Base-by-base conservation (phyloP, 2,888 invertebrate genomes). In the Torymus aiolomorphi region DNA sequence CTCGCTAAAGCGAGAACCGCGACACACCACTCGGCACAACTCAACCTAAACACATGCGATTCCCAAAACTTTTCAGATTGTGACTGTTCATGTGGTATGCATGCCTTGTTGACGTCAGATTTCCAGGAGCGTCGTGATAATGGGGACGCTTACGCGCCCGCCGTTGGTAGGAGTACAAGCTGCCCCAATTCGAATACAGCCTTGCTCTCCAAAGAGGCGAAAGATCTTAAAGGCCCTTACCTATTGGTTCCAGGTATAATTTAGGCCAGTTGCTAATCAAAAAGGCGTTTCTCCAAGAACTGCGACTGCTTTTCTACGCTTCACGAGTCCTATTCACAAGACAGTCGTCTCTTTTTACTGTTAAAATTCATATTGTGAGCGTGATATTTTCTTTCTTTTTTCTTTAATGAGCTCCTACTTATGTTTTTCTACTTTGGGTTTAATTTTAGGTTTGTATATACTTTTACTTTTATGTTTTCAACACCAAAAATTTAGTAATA, bases 231-330 rank as follows among this genome's bases (percentile, higher is more conserved):
- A 89, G 92, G 92, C 87, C 92, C 92, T 82, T 92, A 92, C 89
- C 90, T 92, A 86, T 91, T 92, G 84, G 91, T 93, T 88, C 92
- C 92, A 92, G 93, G 93, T 92, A 91, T 90, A 91, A 87, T 80
- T 85, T 87, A 88, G 87, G 88, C 87, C 87, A 89, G 86, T 84
- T 78, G 82, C 78, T 82, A 80, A 80, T 71, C 65, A 71, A 76
- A 67, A 70, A 66, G 75, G 59, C 63, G 18, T 67, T 67, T 66
- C 11, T 77, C 73, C 24, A 70, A 56, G n/a, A 42, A 42, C 63
- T 74, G 31, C 62, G 62, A 69, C 52, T 72, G 75, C 78, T 78
- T 75, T 59, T 61, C 78, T 72, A 71, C 54, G 78, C 71, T 75
- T 77, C 66, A 75, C 24, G 20, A 78, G 57, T 42, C 52, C 65